Evolutionary conservation across 2,113 vertebrate species (phyloP), one percentile per base, ranked within the genome.

Genomic region (Ctenomys sociabilis): DNA sequence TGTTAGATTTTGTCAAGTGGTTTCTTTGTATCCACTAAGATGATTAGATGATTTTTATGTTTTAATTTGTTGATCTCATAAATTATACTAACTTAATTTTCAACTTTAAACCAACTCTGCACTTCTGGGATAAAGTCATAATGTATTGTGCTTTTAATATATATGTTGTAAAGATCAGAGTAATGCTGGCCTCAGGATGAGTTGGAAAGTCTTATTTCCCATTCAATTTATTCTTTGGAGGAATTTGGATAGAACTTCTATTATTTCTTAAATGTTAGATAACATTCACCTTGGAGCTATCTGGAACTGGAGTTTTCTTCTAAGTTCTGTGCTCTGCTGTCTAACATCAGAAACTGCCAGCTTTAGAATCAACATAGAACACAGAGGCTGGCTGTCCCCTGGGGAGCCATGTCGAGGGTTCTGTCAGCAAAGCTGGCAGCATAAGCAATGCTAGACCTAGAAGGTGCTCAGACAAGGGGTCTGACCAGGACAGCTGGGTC

Each of bases 71-170:
- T 81, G n/a, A 17, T 77, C 12, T 63, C n/a, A 28, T 35, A 61
- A 85, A 80, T 77, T 70, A 66, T 21, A 70, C 43, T 89, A 35
- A 85, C 54, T 93, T 66, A 84, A 85, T 70, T 85, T 84, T 95
- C 49, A 61, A 14, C 40, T 26, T 81, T 66, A 88, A 85, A 28
- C 24, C 21, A 63, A 43, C 19, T 26, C 16, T 68, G 1, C 4
- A 61, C 17, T 88, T 14, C 26, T 63, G 32, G 43, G 28, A 54
- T 54, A 63, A 81, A 85, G 26, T 40, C 37, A 22, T 68, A 37
- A 35, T 70, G 26, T 26, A 77, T 45, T 80, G 82, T 63, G 2
- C 35, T 63, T 63, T 73, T 64, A 72, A 80, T 45, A 43, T 64
- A 73, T 22, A 54, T 66, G 54, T n/a, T 75, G 57, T 37, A 77